Evolutionary conservation across 2,888 invertebrate genomes (phyloP).

Genomic region (Boloria selene): DNA sequence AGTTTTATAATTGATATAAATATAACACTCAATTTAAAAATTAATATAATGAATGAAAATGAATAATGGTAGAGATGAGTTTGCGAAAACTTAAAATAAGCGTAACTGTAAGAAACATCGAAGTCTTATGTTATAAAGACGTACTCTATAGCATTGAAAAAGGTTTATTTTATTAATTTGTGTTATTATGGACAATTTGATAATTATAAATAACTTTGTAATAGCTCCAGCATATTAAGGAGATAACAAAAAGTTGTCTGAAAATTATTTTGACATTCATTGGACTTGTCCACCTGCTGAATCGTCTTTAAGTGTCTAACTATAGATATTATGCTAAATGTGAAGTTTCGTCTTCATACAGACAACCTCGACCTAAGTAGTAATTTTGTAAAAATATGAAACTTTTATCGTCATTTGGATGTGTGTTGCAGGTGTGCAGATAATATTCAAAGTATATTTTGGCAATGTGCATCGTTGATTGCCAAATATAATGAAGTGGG

Average conservation of each 20-base stretch:
- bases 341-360: background rate
- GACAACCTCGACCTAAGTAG: background rate
- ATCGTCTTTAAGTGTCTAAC: constrained; percentile 7
- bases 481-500: constrained; percentile 48
- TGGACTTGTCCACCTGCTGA: constrained; percentile 36
- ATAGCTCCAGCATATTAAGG: constrained; percentile 17
- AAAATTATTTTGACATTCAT: constrained; percentile 36
- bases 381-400: constrained; percentile 15
- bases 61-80: too few relatives aligned
- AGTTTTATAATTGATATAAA: background rate
- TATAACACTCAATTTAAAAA: too few relatives aligned
- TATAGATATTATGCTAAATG: constrained; percentile 10
- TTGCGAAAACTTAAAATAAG: too few relatives aligned
- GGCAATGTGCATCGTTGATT: constrained; percentile 49
- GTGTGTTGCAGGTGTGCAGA: constrained; percentile 49
- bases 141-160: background rate
- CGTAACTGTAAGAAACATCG: too few relatives aligned
- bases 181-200: constrained; percentile 20
- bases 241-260: constrained; percentile 28
- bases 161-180: constrained; percentile 20
- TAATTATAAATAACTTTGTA: constrained; percentile 31
- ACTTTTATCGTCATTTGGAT: constrained; percentile 28
- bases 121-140: too few relatives aligned
- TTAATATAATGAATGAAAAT: too few relatives aligned
- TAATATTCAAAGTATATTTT: constrained; percentile 50